Evolutionary conservation across 1,140 invertebrate species (phyloP).

Genomic region (Geopemphigus sp.): DNA sequence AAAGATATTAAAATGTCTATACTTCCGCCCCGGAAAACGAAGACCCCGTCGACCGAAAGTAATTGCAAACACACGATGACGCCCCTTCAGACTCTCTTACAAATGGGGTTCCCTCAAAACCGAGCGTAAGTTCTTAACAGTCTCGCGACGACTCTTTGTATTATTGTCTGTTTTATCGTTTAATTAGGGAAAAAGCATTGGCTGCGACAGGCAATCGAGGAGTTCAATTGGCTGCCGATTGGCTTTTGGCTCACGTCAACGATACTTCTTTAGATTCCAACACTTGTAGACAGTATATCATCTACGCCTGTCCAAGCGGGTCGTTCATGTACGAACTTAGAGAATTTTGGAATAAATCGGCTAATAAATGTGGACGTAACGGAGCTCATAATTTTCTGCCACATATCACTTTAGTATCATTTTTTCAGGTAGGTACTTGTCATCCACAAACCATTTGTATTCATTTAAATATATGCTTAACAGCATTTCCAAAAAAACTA

Average conservation of each 20-base stretch:
- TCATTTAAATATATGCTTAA: too few relatives aligned
- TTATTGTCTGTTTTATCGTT: slow-evolving; percentile 49
- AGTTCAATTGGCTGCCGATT: slow-evolving; percentile 83
- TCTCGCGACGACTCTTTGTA: neutral
- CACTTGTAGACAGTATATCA: slow-evolving; percentile 75
- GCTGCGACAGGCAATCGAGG: slow-evolving; percentile 84
- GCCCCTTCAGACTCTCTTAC: slow-evolving; percentile 75
- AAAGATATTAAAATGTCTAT: slow-evolving; percentile 60
- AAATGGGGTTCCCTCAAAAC: slow-evolving; percentile 83
- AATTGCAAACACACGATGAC: slow-evolving; percentile 68
- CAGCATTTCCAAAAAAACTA: too few relatives aligned
- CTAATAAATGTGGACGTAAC: slow-evolving; percentile 74
- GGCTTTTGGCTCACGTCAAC: slow-evolving; percentile 83
- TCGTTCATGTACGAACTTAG: slow-evolving; percentile 68
- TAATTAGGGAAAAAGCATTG: slow-evolving; percentile 79
- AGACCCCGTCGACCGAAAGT: slow-evolving; percentile 61
- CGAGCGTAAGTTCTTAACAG: slow-evolving; percentile 72
- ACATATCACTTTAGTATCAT: slow-evolving; percentile 84
- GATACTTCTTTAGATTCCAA: slow-evolving; percentile 75
- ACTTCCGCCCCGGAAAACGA: slow-evolving; percentile 68
- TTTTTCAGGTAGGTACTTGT: slow-evolving; percentile 70
- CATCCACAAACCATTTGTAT: too few relatives aligned
- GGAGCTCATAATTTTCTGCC: slow-evolving; percentile 84
- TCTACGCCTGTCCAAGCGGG: slow-evolving; percentile 82
- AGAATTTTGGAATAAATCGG: slow-evolving; percentile 78